Conservation (phyloP, 2,888 invertebrate genomes). For the Pollenia griseotomentosa region DNA sequence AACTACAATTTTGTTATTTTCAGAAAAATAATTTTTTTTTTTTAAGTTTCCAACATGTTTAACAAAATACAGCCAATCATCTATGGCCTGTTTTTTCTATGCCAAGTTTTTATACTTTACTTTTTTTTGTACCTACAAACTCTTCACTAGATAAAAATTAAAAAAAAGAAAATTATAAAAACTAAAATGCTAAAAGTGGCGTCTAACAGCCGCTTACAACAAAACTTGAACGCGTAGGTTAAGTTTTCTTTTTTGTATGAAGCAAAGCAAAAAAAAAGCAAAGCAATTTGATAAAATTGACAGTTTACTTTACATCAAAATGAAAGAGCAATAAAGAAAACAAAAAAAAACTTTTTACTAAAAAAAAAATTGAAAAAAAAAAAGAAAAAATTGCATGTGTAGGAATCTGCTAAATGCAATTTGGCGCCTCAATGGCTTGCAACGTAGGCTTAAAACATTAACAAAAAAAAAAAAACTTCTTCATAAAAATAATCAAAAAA, state of each 20-base stretch:
- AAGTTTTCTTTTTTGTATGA: conserved; percentile 60
- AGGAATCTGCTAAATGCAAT: conserved; percentile 73
- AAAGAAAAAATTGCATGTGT: conserved; percentile 66
- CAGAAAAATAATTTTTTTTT: not conserved
- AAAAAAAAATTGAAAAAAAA: conserved; percentile 9
- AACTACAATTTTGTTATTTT: conserved; percentile 43
- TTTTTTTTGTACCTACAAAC: conserved; percentile 40
- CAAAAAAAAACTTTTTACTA: conserved; percentile 43
- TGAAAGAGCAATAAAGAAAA: conserved; percentile 29
- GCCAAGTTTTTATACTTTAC: conserved; percentile 39
- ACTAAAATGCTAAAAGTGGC: conserved; percentile 71
- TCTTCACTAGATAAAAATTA: conserved; percentile 45
- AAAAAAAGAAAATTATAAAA: conserved; percentile 21
- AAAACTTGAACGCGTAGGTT: conserved; percentile 65
- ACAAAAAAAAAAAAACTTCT: conserved; percentile 31
- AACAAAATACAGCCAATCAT: conserved; percentile 64
- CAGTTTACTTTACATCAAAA: conserved; percentile 73
- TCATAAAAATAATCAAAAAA: conserved; percentile 23
- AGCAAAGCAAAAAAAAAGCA: conserved; percentile 10
- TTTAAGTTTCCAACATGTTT: conserved; percentile 43
- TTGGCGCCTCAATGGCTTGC: conserved; percentile 73
- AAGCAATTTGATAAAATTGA: conserved; percentile 75
- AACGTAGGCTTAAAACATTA: conserved; percentile 70
- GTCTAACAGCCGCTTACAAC: conserved; percentile 71
- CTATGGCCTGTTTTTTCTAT: conserved; percentile 52